These are phyloP conservation scores for Rotaria sp. DNA, from an alignment of 2,888 invertebrate genomes.

Conservation along the genomic window DNA sequence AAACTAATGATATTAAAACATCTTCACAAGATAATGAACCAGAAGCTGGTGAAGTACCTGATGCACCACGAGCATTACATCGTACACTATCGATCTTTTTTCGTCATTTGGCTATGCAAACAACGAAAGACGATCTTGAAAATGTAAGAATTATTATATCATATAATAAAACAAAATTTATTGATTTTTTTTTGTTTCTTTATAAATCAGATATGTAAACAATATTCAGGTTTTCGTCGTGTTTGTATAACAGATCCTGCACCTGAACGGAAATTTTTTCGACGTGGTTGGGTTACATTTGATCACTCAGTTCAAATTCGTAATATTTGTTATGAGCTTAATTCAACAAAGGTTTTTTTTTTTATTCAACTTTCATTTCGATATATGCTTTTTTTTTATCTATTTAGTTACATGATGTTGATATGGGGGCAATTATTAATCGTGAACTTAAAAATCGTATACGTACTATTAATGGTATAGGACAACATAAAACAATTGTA, in stretches of 20 bases:
- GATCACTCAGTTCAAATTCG: constrained; percentile 92
- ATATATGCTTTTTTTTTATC: constrained; percentile 8
- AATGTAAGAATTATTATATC: constrained; percentile 62
- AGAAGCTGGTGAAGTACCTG: constrained; percentile 43
- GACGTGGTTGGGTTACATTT: constrained; percentile 96
- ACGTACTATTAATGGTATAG: constrained; percentile 56
- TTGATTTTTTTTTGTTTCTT: constrained; percentile 27
- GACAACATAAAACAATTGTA: constrained; percentile 63
- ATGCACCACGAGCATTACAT: constrained; percentile 63
- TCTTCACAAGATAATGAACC: constrained; percentile 42
- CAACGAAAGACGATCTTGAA: constrained; percentile 92
- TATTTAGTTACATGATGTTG: constrained; percentile 72
- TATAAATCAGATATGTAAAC: constrained; percentile 68
- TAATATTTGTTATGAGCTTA: constrained; percentile 97
- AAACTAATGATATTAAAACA: constrained; percentile 42
- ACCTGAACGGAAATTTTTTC: constrained; percentile 87
- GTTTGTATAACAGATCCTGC: constrained; percentile 93
- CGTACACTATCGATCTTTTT: constrained; percentile 93
- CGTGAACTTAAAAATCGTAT: constrained; percentile 87
- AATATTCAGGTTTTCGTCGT: constrained; percentile 83
- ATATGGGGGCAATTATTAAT: constrained; percentile 89
- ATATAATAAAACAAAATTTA: background rate
- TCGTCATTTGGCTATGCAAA: constrained; percentile 85
- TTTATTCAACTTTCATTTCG: background rate
- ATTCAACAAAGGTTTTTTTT: constrained; percentile 70